Conservation (phyloP, 1,140 invertebrate genomes). For the Pomacea maculata region DNA sequence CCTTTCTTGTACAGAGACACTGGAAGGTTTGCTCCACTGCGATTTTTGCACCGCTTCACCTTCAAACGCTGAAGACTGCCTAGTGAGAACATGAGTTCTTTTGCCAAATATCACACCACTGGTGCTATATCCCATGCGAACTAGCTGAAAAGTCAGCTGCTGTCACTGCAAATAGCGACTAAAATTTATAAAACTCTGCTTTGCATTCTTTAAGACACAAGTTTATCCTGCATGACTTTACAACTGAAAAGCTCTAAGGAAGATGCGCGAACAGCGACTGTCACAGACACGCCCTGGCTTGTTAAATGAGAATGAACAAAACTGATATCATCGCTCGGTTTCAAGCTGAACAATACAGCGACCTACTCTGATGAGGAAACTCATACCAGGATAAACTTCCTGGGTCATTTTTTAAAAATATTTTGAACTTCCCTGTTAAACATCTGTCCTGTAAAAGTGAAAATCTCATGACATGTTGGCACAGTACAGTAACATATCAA, state of each 20-base stretch:
- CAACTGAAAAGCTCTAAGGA: neutral
- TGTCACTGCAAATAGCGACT: neutral
- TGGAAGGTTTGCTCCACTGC: neutral
- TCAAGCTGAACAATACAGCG: too few relatives aligned
- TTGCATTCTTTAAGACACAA: neutral
- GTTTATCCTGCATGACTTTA: neutral
- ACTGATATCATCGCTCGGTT: too few relatives aligned
- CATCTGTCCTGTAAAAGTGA: too few relatives aligned
- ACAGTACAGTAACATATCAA: too few relatives aligned
- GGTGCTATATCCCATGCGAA: neutral
- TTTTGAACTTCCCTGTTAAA: too few relatives aligned
- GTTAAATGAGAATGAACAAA: too few relatives aligned
- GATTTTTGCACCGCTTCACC: slow-evolving; percentile 16
- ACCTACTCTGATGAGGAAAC: too few relatives aligned
- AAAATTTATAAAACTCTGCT: neutral
- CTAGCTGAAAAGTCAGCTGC: neutral
- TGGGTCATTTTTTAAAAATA: too few relatives aligned
- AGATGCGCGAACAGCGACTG: too few relatives aligned
- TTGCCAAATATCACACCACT: neutral
- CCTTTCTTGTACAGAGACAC: neutral
- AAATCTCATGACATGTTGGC: too few relatives aligned
- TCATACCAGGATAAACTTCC: too few relatives aligned
- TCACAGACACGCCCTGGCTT: too few relatives aligned
- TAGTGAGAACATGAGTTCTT: slow-evolving; percentile 7
- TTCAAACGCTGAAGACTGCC: slow-evolving; percentile 7